Evolutionary conservation across 2,888 invertebrate species (phyloP).

Genomic region (Marasmarcha lunaedactyla): DNA sequence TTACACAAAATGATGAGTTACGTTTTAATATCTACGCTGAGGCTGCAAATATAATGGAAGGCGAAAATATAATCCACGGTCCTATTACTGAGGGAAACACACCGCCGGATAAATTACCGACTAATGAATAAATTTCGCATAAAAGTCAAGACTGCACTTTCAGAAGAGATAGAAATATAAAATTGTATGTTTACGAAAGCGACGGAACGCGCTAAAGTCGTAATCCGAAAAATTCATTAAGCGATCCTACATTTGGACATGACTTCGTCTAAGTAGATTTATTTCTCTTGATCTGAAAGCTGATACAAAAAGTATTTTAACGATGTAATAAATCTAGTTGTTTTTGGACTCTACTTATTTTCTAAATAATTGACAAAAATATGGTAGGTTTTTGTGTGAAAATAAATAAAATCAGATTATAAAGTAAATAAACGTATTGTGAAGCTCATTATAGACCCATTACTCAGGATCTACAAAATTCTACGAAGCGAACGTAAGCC

Average conservation of each 20-base stretch:
- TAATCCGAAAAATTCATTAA: conserved; percentile 70
- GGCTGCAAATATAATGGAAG: conserved; percentile 47
- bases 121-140: conserved; percentile 72
- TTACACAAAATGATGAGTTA: conserved; percentile 44
- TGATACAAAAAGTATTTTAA: too few relatives aligned
- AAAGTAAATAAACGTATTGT: too few relatives aligned
- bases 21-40: conserved; percentile 48
- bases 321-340: too few relatives aligned
- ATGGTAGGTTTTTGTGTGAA: too few relatives aligned
- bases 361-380: too few relatives aligned
- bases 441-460: too few relatives aligned
- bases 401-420: too few relatives aligned
- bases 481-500: too few relatives aligned
- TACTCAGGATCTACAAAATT: too few relatives aligned
- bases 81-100: conserved; percentile 60
- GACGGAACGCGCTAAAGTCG: conserved; percentile 31
- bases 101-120: conserved; percentile 66
- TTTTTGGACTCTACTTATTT: too few relatives aligned
- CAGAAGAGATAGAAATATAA: conserved; percentile 37
- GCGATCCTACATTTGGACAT: conserved; percentile 50
- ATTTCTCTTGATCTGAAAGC: too few relatives aligned
- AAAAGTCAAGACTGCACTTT: conserved; percentile 67
- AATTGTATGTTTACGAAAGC: conserved; percentile 26
- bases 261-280: too few relatives aligned
- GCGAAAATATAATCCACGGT: conserved; percentile 43